phyloP scores from a whole-genome alignment of 2,797 vertebrate species.

The Gobio occitaniae region DNA sequence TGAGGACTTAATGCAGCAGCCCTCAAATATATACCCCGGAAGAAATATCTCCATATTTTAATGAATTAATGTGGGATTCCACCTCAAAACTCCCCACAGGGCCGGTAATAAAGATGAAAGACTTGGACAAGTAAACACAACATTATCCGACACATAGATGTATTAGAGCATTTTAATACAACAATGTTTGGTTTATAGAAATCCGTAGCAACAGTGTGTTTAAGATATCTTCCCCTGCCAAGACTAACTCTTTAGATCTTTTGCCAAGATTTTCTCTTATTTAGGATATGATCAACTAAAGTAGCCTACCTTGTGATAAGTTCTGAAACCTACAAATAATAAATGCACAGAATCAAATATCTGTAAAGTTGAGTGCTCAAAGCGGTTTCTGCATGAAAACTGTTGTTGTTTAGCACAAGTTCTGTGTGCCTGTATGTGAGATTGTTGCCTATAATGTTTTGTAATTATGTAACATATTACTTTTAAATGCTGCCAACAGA shows the following conservation, averaged over 20 bases:
- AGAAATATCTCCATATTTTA: constrained; percentile 78
- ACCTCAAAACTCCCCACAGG: constrained; percentile 68
- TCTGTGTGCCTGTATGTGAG: too few relatives aligned
- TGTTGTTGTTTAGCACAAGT: neutral
- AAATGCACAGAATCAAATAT: constrained; percentile 55
- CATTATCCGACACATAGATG: constrained; percentile 67
- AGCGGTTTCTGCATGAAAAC: neutral
- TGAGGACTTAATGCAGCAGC: constrained; percentile 53
- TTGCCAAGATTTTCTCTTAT: constrained; percentile 62
- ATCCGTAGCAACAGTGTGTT: constrained; percentile 68
- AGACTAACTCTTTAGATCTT: constrained; percentile 64
- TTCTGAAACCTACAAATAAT: constrained; percentile 51
- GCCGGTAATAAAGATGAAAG: constrained; percentile 73
- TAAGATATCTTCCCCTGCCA: constrained; percentile 66
- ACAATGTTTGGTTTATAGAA: constrained; percentile 60
- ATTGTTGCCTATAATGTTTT: neutral
- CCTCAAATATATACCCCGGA: constrained; percentile 63
- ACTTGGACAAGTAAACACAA: constrained; percentile 51
- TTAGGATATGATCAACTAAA: constrained; percentile 38
- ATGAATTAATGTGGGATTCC: constrained; percentile 74
- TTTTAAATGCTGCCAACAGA: neutral
- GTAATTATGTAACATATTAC: neutral
- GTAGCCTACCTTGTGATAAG: neutral
- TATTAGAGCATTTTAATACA: constrained; percentile 54
- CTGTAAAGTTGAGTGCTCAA: neutral